These are phyloP conservation scores for Chrysaora quinquecirrha DNA, from an alignment of 30 jellyfish, hydroid and myxozoan species.

Conservation along the genomic window DNA sequence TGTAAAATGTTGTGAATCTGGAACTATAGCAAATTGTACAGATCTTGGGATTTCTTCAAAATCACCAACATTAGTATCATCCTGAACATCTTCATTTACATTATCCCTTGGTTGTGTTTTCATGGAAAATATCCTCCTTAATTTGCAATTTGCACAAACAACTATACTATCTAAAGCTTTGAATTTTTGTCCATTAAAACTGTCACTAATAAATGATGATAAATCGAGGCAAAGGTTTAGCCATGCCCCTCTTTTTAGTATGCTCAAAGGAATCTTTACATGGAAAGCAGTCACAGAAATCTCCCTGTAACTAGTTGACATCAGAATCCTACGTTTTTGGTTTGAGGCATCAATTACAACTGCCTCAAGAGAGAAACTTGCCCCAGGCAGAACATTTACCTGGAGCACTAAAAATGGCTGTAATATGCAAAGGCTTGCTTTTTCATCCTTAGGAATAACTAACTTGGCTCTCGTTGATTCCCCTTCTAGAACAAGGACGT, in stretches of 20 bases:
- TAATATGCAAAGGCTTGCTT: constrained; percentile 57
- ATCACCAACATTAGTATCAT: neutral
- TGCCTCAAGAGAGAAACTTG: constrained; percentile 72
- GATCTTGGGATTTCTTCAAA: constrained; percentile 56
- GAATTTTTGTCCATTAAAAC: constrained; percentile 65
- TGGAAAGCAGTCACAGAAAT: constrained; percentile 85
- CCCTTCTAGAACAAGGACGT: constrained; percentile 75
- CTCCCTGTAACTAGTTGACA: constrained; percentile 79
- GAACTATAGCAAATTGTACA: constrained; percentile 43
- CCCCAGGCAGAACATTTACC: constrained; percentile 59
- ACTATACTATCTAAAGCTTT: constrained; percentile 63
- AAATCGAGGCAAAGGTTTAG: constrained; percentile 81
- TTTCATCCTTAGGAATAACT: constrained; percentile 79
- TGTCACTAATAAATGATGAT: constrained; percentile 47
- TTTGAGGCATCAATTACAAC: constrained; percentile 51
- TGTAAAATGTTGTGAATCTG: constrained; percentile 42
- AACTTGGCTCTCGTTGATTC: constrained; percentile 82
- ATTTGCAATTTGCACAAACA: constrained; percentile 83
- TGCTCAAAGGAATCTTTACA: constrained; percentile 82
- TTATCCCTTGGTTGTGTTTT: constrained; percentile 66
- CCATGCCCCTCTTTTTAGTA: constrained; percentile 67
- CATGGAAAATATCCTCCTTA: constrained; percentile 79
- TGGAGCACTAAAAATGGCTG: constrained; percentile 84
- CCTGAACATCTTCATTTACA: constrained; percentile 6
- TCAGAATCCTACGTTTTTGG: constrained; percentile 73